Percentiles rank a stretch among this genome's conserved stretches.
Evolutionary conservation across 1,140 invertebrate species (phyloP).

Genomic region (Panulirus ornatus): DNA sequence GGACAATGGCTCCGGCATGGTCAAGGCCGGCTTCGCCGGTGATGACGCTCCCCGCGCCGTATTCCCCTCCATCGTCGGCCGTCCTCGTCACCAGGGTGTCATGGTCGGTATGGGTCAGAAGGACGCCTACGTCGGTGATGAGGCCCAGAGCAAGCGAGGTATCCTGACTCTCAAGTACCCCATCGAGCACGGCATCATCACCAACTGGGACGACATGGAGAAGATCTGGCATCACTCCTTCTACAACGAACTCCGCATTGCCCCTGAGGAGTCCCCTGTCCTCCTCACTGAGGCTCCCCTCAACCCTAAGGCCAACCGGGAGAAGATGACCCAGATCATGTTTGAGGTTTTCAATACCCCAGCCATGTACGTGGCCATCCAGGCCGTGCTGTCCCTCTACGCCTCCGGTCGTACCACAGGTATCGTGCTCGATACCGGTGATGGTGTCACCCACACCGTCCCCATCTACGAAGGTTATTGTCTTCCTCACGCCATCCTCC

Average conservation of each 20-base stretch:
- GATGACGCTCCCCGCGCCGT: constrained; percentile 97
- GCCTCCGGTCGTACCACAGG: constrained; percentile 96
- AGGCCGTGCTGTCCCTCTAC: constrained; percentile 94
- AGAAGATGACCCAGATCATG: constrained; percentile 95
- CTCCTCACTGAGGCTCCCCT: constrained; percentile 92
- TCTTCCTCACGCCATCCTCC: constrained; percentile 88
- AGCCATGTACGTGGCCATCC: constrained; percentile 95
- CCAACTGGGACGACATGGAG: constrained; percentile 98
- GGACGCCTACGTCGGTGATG: constrained; percentile 93
- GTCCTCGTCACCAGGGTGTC: constrained; percentile 84
- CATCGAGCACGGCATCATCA: constrained; percentile 96
- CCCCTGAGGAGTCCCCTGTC: constrained; percentile 94
- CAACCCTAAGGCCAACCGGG: constrained; percentile 92
- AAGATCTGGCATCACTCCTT: constrained; percentile 98
- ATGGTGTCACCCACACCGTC: constrained; percentile 96
- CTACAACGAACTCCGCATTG: constrained; percentile 96
- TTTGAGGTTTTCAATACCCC: constrained; percentile 96
- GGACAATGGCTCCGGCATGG: constrained; percentile 85
- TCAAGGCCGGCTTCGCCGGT: constrained; percentile 84
- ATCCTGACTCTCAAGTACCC: constrained; percentile 96
- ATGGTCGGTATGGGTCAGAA: constrained; percentile 98
- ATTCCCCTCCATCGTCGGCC: constrained; percentile 87
- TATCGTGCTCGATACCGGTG: constrained; percentile 94
- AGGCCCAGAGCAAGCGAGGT: constrained; percentile 94
- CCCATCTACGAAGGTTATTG: constrained; percentile 96